Evolutionary conservation across 2,113 vertebrate genomes (phyloP).

Genomic region (Muntiacus reevesi): DNA sequence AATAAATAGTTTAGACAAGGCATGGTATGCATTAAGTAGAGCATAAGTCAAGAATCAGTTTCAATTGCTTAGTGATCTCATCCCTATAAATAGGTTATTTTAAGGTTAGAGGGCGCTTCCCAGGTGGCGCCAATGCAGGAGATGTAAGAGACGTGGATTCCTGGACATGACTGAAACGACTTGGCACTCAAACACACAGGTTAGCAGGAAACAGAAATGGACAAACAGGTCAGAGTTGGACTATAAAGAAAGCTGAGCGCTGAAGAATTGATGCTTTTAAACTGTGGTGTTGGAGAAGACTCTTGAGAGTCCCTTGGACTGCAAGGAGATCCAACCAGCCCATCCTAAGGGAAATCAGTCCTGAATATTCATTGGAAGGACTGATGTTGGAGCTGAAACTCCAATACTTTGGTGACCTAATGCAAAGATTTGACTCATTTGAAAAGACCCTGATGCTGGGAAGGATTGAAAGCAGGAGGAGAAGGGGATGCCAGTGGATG

Average conservation of each 20-base stretch:
- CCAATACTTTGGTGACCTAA: background rate
- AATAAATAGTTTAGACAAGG: background rate
- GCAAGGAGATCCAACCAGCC: background rate
- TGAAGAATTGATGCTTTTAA: accelerated
- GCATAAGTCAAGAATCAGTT: background rate
- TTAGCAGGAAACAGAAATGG: background rate
- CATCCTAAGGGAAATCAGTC: background rate
- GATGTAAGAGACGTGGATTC: background rate
- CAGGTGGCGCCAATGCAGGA: background rate
- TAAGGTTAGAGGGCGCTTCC: background rate
- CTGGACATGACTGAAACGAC: background rate
- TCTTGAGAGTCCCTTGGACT: background rate
- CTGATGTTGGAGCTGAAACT: background rate
- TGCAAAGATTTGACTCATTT: background rate
- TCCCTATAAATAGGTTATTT: background rate
- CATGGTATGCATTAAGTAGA: background rate
- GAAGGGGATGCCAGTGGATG: background rate
- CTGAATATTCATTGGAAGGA: background rate
- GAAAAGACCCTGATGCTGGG: background rate
- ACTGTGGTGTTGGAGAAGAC: background rate
- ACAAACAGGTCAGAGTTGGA: background rate
- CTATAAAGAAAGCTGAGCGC: background rate
- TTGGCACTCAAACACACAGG: background rate
- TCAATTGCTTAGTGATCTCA: background rate
- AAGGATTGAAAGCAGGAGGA: background rate